Conservation (phyloP, 2,113 vertebrate species). For the Pampusana beccarii region DNA sequence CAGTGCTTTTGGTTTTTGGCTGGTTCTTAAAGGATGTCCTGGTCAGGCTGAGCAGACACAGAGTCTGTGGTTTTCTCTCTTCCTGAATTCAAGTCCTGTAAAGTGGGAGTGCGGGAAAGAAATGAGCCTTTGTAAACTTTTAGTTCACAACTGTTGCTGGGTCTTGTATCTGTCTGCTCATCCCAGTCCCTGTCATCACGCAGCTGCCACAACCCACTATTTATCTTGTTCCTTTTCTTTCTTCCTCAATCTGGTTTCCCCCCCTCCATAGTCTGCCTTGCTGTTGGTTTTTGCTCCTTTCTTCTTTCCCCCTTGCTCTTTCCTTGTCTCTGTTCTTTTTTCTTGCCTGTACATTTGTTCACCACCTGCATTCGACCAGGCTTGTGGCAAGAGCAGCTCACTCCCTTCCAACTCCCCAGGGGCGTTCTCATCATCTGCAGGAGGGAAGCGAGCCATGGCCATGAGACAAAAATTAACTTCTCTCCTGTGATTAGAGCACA, state of each 20-base stretch:
- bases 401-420: not conserved
- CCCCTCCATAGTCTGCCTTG: not conserved
- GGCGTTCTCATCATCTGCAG: accelerated
- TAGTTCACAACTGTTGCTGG: constrained; percentile 19
- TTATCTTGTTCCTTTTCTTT: constrained; percentile 23
- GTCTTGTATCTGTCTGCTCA: not conserved
- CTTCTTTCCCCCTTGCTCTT: not conserved
- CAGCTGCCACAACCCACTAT: not conserved
- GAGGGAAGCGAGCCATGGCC: not conserved
- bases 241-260: not conserved
- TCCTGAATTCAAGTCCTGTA: constrained; percentile 51
- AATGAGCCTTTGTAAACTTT: constrained; percentile 41
- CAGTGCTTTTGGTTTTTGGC: not conserved
- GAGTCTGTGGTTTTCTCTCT: constrained; percentile 66
- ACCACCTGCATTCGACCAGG: not conserved
- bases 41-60: constrained; percentile 32
- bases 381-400: not conserved
- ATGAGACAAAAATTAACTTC: not conserved
- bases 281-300: constrained; percentile 9
- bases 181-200: constrained; percentile 11
- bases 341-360: not conserved
- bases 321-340: not conserved
- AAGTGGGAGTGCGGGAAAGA: constrained; percentile 23
- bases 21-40: constrained; percentile 27
- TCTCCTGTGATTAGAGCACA: not conserved